These are phyloP conservation scores for Neoitamus cyanurus DNA, from an alignment of 2,888 invertebrate genomes.

Conservation along the genomic window DNA sequence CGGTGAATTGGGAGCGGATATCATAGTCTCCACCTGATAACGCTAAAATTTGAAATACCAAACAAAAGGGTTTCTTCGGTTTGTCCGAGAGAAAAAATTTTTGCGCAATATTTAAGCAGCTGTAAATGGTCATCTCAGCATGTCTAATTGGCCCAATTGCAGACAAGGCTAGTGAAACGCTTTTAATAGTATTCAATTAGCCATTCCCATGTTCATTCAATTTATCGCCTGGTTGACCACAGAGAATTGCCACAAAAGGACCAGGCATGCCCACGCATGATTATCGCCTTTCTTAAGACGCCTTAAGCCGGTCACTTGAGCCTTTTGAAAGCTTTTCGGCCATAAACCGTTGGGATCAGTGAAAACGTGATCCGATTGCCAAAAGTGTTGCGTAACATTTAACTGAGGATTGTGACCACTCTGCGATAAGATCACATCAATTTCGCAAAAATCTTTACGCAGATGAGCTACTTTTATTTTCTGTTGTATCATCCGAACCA, in stretches of 20 bases:
- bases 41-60: neutral
- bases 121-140: neutral
- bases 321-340: neutral
- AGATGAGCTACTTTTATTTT: neutral
- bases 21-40: neutral
- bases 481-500: neutral
- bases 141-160: neutral
- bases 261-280: neutral
- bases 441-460: neutral
- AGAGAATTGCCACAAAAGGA: neutral
- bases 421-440: neutral
- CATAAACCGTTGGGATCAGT: neutral
- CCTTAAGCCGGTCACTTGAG: neutral
- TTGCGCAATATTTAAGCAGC: neutral
- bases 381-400: neutral
- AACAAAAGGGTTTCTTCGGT: neutral
- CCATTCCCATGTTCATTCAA: neutral
- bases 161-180: neutral
- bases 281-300: neutral
- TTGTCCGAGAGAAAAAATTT: neutral
- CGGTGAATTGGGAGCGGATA: neutral
- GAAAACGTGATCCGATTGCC: neutral
- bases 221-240: neutral
- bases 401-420: neutral
- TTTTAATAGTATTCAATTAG: neutral